Evolutionary conservation across 2,113 vertebrate genomes (phyloP).

Genomic region (Atlantisia rogersi): DNA sequence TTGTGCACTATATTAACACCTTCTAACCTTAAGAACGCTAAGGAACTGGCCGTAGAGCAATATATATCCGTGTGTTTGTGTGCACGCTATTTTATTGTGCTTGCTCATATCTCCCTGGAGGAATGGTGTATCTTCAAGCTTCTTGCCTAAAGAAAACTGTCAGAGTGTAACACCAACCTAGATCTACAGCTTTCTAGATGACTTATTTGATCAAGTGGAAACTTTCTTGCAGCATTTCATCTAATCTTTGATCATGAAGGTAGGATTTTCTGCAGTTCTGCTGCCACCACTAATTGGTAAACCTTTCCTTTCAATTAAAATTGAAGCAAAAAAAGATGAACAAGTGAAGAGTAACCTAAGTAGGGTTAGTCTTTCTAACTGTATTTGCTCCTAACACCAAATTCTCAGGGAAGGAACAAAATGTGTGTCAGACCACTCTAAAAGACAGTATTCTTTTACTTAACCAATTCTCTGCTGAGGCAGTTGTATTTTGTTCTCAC

Average conservation of each 20-base stretch:
- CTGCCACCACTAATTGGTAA: neutral
- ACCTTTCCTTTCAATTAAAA: neutral
- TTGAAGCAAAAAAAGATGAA: neutral
- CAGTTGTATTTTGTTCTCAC: neutral
- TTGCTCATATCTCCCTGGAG: neutral
- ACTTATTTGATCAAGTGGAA: fast-evolving
- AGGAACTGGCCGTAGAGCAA: neutral
- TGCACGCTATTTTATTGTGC: neutral
- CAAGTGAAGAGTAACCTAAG: neutral
- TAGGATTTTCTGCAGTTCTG: neutral
- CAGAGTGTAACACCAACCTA: neutral
- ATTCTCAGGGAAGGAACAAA: neutral
- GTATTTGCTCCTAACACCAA: neutral
- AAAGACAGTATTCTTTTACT: neutral
- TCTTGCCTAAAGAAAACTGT: neutral
- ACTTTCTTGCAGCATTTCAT: neutral
- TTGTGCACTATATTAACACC: neutral
- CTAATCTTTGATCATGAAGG: neutral
- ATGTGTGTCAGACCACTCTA: neutral
- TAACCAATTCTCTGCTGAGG: neutral
- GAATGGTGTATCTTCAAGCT: neutral
- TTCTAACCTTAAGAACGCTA: neutral
- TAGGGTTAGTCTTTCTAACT: neutral
- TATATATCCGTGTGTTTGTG: too few species aligned
- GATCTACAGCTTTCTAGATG: neutral